phyloP scores from a whole-genome alignment of 2,113 vertebrate species.

The Nanorana parkeri region DNA sequence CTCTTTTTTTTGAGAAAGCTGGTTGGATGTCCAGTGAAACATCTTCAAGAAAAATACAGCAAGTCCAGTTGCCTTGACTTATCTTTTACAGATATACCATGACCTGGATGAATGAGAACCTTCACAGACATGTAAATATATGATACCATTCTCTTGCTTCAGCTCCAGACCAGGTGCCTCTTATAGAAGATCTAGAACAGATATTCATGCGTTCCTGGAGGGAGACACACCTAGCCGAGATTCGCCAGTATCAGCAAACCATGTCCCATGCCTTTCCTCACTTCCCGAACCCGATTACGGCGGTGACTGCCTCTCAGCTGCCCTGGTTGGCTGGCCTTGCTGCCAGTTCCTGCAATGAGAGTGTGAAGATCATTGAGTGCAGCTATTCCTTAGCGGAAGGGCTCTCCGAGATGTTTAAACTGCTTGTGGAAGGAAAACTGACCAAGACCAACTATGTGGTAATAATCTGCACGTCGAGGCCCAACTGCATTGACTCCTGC shows the following conservation, averaged over 20 bases:
- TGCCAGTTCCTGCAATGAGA: conserved; percentile 89
- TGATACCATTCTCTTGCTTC: neutral
- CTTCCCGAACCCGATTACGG: conserved; percentile 70
- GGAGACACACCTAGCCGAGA: conserved; percentile 89
- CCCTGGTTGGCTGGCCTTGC: conserved; percentile 95
- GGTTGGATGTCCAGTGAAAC: no score
- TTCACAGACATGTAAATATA: no score
- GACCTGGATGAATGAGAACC: no score
- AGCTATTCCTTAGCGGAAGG: conserved; percentile 87
- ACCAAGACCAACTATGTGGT: conserved; percentile 92
- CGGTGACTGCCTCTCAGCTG: conserved; percentile 87
- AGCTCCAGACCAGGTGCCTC: conserved; percentile 92
- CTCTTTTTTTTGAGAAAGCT: no score
- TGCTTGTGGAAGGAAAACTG: conserved; percentile 85
- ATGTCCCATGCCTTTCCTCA: conserved; percentile 70
- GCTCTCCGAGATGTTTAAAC: conserved; percentile 86
- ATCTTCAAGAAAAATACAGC: no score
- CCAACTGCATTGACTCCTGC: conserved; percentile 88
- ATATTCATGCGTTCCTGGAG: conserved; percentile 96
- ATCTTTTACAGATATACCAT: no score
- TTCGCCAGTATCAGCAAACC: conserved; percentile 88
- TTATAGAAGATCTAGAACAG: conserved; percentile 95
- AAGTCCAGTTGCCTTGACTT: no score
- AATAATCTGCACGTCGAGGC: conserved; percentile 84
- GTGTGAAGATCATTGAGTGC: conserved; percentile 87